Conservation (phyloP, 2,888 invertebrate genomes). For the Tanytarsus gracilentus region DNA sequence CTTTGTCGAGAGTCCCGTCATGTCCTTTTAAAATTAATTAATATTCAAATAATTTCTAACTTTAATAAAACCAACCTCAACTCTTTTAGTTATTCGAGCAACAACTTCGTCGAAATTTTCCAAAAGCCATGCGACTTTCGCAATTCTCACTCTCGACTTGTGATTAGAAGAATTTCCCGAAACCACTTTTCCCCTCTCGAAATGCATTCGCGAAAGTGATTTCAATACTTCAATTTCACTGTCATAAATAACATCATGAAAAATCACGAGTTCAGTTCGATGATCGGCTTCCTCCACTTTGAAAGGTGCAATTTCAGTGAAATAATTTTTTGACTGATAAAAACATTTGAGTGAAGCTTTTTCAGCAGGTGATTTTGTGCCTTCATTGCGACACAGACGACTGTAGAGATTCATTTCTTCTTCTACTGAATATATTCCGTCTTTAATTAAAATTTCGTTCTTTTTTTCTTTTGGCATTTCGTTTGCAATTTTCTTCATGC, state of each 20-base stretch:
- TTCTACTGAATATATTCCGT: background rate
- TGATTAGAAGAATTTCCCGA: background rate
- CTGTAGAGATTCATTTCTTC: background rate
- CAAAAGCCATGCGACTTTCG: constrained; percentile 7
- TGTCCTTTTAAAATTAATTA: constrained; percentile 25
- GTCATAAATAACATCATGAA: constrained; percentile 49
- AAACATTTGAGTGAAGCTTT: background rate
- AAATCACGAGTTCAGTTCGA: constrained; percentile 48
- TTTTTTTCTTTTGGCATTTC: background rate
- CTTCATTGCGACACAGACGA: background rate
- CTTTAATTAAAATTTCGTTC: background rate
- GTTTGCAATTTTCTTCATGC: background rate
- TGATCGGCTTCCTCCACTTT: constrained; percentile 47
- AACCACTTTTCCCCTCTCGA: background rate
- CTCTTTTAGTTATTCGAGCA: background rate
- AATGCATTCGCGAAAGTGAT: constrained; percentile 34
- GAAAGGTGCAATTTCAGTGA: constrained; percentile 38
- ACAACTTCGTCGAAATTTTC: background rate
- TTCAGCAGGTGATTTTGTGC: background rate
- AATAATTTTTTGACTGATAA: background rate
- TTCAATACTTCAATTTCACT: constrained; percentile 48
- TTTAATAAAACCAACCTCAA: constrained; percentile 36
- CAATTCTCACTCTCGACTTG: background rate
- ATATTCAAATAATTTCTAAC: background rate
- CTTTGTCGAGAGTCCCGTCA: constrained; percentile 49